These are phyloP conservation scores for Rhynchotus rufescens DNA, from an alignment of 2,797 vertebrate species.

Conservation along the genomic window DNA sequence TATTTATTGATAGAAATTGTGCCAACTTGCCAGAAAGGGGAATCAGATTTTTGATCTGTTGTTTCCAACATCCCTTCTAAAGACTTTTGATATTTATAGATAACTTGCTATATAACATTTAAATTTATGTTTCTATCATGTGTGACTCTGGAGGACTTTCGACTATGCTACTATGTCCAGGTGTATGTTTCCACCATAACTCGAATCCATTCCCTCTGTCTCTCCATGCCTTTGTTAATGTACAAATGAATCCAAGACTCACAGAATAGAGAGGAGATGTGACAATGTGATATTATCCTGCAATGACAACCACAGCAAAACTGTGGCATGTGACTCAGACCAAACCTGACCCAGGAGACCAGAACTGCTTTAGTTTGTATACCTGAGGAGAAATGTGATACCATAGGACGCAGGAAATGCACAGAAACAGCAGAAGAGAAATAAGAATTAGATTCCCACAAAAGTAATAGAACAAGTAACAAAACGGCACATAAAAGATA, in stretches of 20 bases:
- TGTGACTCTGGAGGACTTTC: neutral
- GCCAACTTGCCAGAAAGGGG: neutral
- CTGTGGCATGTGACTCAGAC: neutral
- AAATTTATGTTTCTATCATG: neutral
- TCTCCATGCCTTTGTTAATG: neutral
- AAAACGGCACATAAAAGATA: neutral
- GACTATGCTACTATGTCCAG: neutral
- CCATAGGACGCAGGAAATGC: neutral
- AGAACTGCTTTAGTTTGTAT: neutral
- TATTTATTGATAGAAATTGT: accelerated
- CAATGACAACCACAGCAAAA: neutral
- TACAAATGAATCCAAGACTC: neutral
- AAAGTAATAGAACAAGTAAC: neutral
- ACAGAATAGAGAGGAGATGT: neutral
- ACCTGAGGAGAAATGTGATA: neutral
- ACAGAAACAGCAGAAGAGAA: neutral
- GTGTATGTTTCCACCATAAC: accelerated
- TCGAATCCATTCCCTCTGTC: neutral
- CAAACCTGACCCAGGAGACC: neutral
- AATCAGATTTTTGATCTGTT: neutral
- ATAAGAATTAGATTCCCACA: neutral
- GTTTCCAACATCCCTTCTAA: neutral
- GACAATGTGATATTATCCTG: neutral
- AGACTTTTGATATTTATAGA: neutral
- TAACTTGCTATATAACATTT: neutral